phyloP scores from a whole-genome alignment of 2,113 vertebrate genomes.

The Girardinichthys multiradiatus region DNA sequence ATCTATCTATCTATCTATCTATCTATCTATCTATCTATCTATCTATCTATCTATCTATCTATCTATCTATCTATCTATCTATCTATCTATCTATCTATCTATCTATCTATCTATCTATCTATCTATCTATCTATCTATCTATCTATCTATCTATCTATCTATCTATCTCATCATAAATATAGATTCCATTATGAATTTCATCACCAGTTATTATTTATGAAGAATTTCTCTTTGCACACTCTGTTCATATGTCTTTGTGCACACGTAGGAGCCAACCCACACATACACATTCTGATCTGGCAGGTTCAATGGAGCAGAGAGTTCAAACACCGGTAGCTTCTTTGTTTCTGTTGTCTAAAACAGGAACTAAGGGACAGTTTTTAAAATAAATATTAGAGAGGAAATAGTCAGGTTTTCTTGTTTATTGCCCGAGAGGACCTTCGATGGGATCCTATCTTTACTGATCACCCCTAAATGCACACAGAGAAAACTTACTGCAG shows the following conservation, averaged over 20 bases:
- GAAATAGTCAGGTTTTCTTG: too few species aligned
- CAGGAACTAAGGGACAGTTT: neutral
- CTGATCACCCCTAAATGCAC: too few species aligned
- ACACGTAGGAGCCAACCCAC: neutral
- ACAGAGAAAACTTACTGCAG: too few species aligned
- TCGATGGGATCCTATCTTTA: too few species aligned
- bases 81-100: conserved; percentile 7
- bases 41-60: conserved; percentile 18
- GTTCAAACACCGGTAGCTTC: neutral
- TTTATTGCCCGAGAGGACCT: too few species aligned
- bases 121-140: neutral
- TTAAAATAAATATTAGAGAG: neutral
- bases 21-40: conserved; percentile 35
- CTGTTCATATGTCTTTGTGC: neutral
- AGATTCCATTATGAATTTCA: neutral
- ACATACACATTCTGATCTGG: neutral
- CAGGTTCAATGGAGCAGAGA: too few species aligned
- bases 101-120: conserved; percentile 3
- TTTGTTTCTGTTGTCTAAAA: neutral
- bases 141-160: neutral
- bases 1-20: conserved; percentile 47
- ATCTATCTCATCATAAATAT: neutral
- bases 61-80: conserved; percentile 22
- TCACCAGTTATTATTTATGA: neutral
- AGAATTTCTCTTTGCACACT: neutral